These are phyloP conservation scores for Hippasteria phrygiana DNA, from an alignment of 53 echinoderm and acorn worm species.

Conservation along the genomic window DNA sequence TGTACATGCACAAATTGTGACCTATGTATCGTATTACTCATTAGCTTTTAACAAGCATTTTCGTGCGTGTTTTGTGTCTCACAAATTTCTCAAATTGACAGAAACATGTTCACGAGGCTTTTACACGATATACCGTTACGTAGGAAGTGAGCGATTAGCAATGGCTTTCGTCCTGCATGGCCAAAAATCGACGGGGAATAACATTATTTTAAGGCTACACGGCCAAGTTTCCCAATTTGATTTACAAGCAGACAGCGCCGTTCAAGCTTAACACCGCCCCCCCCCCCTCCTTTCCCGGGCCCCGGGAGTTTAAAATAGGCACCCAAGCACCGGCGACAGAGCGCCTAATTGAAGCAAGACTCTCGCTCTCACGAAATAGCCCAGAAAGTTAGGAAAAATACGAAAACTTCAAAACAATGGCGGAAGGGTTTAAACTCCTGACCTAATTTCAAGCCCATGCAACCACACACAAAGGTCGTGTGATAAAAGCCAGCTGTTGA, in stretches of 20 bases:
- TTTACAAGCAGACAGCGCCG: background rate
- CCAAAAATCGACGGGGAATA: background rate
- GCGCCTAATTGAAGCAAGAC: slow-evolving; percentile 38
- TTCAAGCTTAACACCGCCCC: background rate
- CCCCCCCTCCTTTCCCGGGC: background rate
- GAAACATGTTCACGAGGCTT: slow-evolving; percentile 12
- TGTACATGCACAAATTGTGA: too few relatives aligned
- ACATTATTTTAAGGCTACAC: slow-evolving; percentile 36
- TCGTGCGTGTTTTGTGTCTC: slow-evolving; percentile 6
- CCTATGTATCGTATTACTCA: too few relatives aligned
- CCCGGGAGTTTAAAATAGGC: slow-evolving; percentile 34
- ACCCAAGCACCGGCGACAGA: slow-evolving; percentile 23
- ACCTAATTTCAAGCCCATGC: background rate
- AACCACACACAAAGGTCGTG: background rate
- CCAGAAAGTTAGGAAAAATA: slow-evolving; percentile 2
- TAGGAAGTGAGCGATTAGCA: background rate
- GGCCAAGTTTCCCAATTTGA: slow-evolving; percentile 6
- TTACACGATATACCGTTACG: background rate
- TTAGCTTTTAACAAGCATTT: too few relatives aligned
- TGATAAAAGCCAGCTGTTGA: too few relatives aligned
- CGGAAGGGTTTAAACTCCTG: background rate
- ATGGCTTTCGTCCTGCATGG: background rate
- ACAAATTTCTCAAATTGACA: slow-evolving; percentile 17
- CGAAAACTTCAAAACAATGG: slow-evolving; percentile 32
- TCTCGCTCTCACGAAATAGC: background rate